Evolutionary conservation across 92 coral and sea anemone species (phyloP), one percentile per base, ranked within the genome.

Genomic region (Parazoanthus atlanticus): DNA sequence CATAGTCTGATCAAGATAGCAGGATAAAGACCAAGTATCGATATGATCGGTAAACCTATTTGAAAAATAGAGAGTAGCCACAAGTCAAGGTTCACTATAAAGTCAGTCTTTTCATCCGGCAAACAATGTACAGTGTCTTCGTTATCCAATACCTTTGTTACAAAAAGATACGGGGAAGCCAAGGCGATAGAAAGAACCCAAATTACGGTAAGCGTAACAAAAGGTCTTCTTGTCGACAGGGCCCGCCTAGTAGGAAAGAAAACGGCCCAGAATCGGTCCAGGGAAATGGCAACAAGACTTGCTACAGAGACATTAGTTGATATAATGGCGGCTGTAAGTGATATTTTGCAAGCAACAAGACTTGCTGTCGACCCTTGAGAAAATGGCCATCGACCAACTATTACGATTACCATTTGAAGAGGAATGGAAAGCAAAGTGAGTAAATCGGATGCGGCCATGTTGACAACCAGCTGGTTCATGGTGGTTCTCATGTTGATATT

Each of bases 1-100:
- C 81, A 77, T n/a, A 77, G 34, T 54, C 16, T 77, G 81, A 77
- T n/a, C 81, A 77, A 25, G 15, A 77, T 43, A n/a, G 85, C 85
- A 1, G 85, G 85, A 80, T 80, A 80, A 15, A 80, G 15, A 11
- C 19, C 69, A 30, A 52, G 7, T 43, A 79, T 17, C 30, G 47
- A 49, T 56, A 16, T 12, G 5, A 11, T 80, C 9, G 85, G 12
- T 15, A 49, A 15, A 47, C 25, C 70, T 21, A 31, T 10, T 49
- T 52, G n/a, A 52, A 52, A 1, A 52, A 3, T 47, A 13, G 21
- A 0, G 11, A 56, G 21, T 12, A 56, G 19, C 5, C 2, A 36
- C 38, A 0, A 0, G 38, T 0, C 38, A 36, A 5, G 1, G 38
- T 1, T 36, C 0, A 36, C 38, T 36, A 2, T 36, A 2, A 36